These are phyloP conservation scores for Delichon dasypus DNA, from an alignment of 2,797 vertebrate species.

Conservation along the genomic window DNA sequence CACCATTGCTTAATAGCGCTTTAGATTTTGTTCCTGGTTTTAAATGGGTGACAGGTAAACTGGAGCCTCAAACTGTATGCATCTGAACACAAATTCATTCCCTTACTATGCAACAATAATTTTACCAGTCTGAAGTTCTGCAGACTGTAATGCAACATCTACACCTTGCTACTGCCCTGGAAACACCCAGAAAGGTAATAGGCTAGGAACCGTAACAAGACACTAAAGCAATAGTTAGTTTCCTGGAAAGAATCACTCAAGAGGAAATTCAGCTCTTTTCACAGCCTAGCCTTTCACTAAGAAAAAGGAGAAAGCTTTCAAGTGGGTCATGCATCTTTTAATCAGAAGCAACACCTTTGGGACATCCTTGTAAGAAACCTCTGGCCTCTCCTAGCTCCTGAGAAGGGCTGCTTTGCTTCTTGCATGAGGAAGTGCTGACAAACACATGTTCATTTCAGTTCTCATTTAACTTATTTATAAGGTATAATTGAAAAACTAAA, in stretches of 20 bases:
- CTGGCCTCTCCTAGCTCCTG: not conserved
- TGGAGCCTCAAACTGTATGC: not conserved
- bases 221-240: not conserved
- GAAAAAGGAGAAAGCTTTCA: not conserved
- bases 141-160: not conserved
- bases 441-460: not conserved
- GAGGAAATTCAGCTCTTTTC: not conserved
- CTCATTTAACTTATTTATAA: not conserved
- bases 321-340: not conserved
- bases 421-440: not conserved
- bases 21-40: not conserved
- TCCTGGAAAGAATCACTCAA: not conserved
- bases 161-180: not conserved
- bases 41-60: not conserved
- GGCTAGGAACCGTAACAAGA: not conserved
- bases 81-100: not conserved
- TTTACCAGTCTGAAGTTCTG: not conserved
- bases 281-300: not conserved
- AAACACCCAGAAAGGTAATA: not conserved
- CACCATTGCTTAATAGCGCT: not conserved
- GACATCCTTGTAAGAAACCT: not conserved
- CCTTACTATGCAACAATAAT: not conserved
- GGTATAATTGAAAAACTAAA: not conserved
- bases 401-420: not conserved
- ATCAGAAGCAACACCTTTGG: not conserved